Evolutionary conservation across 2,797 vertebrate genomes (phyloP).

Genomic region (Sebastes cheni): DNA sequence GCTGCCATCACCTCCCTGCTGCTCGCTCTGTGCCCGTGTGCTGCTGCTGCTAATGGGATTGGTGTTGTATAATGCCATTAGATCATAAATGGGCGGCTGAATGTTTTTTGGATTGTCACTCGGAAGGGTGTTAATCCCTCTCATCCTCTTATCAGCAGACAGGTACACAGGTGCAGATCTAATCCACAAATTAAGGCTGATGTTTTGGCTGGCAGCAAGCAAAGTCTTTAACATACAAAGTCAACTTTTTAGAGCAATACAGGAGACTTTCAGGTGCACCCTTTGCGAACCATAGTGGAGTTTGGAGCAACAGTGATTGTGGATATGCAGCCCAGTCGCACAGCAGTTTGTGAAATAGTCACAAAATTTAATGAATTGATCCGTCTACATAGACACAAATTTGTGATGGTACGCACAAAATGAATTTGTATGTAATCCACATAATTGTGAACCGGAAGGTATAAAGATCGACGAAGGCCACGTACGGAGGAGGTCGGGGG

Average conservation of each 20-base stretch:
- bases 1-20: background rate
- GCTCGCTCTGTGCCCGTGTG: background rate
- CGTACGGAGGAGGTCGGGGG: too few relatives aligned
- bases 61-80: slow-evolving; percentile 12
- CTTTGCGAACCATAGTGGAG: background rate
- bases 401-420: too few relatives aligned
- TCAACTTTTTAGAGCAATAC: background rate
- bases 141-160: slow-evolving; percentile 28
- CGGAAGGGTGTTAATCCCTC: slow-evolving; percentile 30
- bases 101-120: slow-evolving; percentile 30
- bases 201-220: slow-evolving; percentile 4
- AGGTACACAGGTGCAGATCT: slow-evolving; percentile 6
- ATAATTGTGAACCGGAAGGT: too few relatives aligned
- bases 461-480: too few relatives aligned
- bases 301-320: background rate
- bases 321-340: too few relatives aligned
- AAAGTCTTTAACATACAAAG: background rate
- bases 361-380: too few relatives aligned
- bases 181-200: slow-evolving; percentile 27
- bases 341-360: too few relatives aligned
- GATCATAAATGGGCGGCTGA: slow-evolving; percentile 9
- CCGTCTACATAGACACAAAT: too few relatives aligned
- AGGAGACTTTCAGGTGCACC: background rate
- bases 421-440: too few relatives aligned
- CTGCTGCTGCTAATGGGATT: slow-evolving; percentile 7